Percentiles rank a stretch among this genome's conserved stretches.
Conservation (phyloP, 2,888 invertebrate species). For the Tenthredo notha region DNA sequence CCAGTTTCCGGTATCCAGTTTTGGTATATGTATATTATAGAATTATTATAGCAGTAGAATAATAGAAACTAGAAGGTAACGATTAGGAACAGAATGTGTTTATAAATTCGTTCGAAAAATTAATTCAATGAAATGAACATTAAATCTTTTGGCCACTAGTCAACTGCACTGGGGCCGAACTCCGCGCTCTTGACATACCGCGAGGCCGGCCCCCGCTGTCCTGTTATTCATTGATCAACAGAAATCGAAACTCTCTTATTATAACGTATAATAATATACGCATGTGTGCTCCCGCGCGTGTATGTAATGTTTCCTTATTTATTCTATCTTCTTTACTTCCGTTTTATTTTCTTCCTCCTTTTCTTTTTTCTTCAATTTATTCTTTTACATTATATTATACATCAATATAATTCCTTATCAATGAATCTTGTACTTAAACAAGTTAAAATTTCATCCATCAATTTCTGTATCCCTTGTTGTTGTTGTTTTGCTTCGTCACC, state of each 20-base stretch:
- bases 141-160: slow-evolving; percentile 63
- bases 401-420: not conserved
- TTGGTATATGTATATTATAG: not conserved
- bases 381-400: not conserved
- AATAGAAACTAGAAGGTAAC: not conserved
- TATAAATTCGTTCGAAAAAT: not conserved
- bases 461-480: not conserved
- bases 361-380: not conserved
- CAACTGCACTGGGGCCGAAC: slow-evolving; percentile 77
- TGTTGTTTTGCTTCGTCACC: not conserved
- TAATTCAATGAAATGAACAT: not conserved
- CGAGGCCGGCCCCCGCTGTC: slow-evolving; percentile 76
- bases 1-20: slow-evolving; percentile 51
- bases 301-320: not conserved
- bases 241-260: slow-evolving; percentile 31
- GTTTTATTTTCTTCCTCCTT: no score
- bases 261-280: not conserved
- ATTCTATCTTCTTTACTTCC: not conserved
- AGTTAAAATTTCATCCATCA: not conserved
- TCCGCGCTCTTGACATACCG: slow-evolving; percentile 74
- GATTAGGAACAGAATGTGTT: not conserved
- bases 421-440: not conserved
- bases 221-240: slow-evolving; percentile 71
- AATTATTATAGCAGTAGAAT: not conserved
- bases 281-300: not conserved